Conservation (phyloP, 2,888 invertebrate species). For the Mesorhabditis sp. region DNA sequence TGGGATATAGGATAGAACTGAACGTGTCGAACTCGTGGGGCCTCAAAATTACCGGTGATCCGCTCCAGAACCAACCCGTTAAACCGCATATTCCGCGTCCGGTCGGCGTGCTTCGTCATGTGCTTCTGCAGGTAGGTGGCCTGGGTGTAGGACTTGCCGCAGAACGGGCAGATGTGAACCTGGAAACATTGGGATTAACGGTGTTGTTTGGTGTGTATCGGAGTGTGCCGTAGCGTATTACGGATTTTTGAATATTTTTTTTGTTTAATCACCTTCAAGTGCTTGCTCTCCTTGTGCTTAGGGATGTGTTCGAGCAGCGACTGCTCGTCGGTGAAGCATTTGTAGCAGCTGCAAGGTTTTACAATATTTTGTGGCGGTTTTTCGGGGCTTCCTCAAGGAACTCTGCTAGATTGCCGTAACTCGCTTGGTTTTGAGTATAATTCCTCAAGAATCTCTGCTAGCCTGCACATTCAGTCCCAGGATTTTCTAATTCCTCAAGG, state of each 20-base stretch:
- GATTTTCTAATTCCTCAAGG: not conserved
- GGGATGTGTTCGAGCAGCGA: slow-evolving; percentile 97
- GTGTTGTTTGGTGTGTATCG: not conserved
- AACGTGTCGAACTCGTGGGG: too few species aligned
- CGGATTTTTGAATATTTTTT: not conserved
- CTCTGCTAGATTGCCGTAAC: too few species aligned
- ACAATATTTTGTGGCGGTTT: not conserved
- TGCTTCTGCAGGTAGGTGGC: slow-evolving; percentile 98
- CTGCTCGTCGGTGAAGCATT: slow-evolving; percentile 96
- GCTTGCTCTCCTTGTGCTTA: slow-evolving; percentile 98
- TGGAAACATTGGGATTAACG: slow-evolving; percentile 9
- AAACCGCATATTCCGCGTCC: slow-evolving; percentile 21
- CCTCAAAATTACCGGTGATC: not conserved
- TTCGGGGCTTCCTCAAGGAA: too few species aligned
- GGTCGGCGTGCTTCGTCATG: slow-evolving; percentile 84
- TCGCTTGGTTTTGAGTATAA: too few species aligned
- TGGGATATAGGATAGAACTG: too few species aligned
- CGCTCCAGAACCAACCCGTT: not conserved
- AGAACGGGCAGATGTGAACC: slow-evolving; percentile 98
- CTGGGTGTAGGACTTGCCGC: slow-evolving; percentile 98
- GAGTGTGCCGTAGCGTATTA: not conserved
- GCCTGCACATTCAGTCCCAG: too few species aligned
- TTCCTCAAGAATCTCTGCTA: too few species aligned
- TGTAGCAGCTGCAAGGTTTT: slow-evolving; percentile 74
- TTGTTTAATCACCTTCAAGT: slow-evolving; percentile 70